Evolutionary conservation across 2,888 invertebrate species (phyloP), one percentile per base, ranked within the genome.

Genomic region (Megastigmus dorsalis): DNA sequence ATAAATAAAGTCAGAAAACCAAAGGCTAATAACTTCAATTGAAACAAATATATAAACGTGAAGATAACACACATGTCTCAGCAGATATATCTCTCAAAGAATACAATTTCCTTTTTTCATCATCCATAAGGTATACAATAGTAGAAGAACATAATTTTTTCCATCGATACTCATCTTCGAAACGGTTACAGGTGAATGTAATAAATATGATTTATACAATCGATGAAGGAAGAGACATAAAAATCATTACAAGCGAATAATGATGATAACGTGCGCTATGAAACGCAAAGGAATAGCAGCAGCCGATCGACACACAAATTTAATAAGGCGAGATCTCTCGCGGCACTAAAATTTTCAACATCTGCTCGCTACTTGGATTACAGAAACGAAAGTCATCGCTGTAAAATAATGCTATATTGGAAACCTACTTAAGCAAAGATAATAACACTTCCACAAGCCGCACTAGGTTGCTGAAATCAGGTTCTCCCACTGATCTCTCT

Each of bases 401-500:
- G 13, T 52, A 43, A 69, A 74, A 69, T 69, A 70, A 36, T 26
- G 33, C 28, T 43, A 57, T 41, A 69, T 69, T 28, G 52, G 38
- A 66, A 54, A 70, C 59, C 65, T 65, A 60, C 63, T 66, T 36
- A 50, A 54, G 52, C 43, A 59, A 52, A 69, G 69, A n/a, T 59
- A 69, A 59, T 74, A 74, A 69, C 45, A 52, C 38, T 67, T 48
- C 55, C 45, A 43, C 45, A 23, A n/a, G 36, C 62, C 5, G 15
- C 28, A 28, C 38, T 62, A 33, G 45, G 28, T 75, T 71, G 62
- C 66, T 67, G 54, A 75, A 75, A 71, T 70, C 70, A 71, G 50
- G 66, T 75, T 75, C 60, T 67, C 60, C 70, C 54, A 66, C 75
- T 66, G n/a, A n/a, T n/a, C n/a, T n/a, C n/a, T n/a, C n/a, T n/a